phyloP scores from a whole-genome alignment of 2,888 invertebrate species.

The Lithophane ornitopus region DNA sequence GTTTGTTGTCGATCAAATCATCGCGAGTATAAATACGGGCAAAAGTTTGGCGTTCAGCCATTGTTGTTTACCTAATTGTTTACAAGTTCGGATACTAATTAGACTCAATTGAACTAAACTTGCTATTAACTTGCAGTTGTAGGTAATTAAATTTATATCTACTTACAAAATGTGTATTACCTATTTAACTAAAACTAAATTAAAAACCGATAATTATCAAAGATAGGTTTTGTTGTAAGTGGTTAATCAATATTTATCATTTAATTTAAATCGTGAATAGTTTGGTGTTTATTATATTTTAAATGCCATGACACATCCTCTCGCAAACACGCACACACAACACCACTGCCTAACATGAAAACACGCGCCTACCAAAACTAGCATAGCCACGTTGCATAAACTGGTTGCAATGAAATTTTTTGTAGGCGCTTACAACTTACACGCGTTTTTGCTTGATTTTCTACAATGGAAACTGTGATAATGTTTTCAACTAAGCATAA shows the following conservation, averaged over 20 bases:
- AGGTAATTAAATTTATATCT: background rate
- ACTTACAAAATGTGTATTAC: background rate
- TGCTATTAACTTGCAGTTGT: background rate
- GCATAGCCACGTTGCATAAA: background rate
- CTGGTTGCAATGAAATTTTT: conserved; percentile 26
- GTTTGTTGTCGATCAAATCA: conserved; percentile 19
- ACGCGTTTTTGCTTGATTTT: background rate
- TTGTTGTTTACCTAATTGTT: conserved; percentile 19
- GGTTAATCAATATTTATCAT: background rate
- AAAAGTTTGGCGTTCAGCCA: conserved; percentile 27
- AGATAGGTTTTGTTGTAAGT: background rate
- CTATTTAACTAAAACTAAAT: background rate
- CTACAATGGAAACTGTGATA: background rate
- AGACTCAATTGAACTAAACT: conserved; percentile 23
- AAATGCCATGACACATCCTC: no score
- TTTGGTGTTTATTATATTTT: background rate
- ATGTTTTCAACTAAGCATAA: background rate
- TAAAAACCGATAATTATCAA: background rate
- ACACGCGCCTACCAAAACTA: conserved; percentile 29
- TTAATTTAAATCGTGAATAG: background rate
- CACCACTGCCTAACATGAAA: background rate
- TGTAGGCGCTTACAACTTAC: conserved; percentile 27
- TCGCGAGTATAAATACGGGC: conserved; percentile 23
- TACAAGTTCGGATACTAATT: conserved; percentile 12
- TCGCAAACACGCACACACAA: no score